Conservation (phyloP, 92 coral and sea anemone species). For the Desmophyllum pertusum region DNA sequence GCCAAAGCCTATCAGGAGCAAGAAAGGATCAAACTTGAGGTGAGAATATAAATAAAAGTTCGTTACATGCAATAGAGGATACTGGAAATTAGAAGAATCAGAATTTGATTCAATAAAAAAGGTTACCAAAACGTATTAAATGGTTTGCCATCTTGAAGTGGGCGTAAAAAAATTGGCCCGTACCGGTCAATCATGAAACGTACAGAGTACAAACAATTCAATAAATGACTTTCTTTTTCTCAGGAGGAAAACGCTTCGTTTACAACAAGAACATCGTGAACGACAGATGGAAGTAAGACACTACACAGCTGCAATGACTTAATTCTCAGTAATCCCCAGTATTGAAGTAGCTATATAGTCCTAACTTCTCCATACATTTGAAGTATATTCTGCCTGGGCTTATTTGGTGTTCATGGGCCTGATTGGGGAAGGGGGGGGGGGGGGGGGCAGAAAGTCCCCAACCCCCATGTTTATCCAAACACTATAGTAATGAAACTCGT, state of each 20-base stretch:
- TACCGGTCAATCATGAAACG: too few relatives aligned
- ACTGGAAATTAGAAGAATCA: background rate
- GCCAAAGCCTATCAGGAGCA: conserved; percentile 38
- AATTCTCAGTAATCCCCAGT: background rate
- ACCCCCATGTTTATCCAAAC: too few relatives aligned
- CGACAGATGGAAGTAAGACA: conserved; percentile 58
- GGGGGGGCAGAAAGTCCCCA: too few relatives aligned
- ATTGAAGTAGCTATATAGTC: background rate
- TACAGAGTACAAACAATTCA: too few relatives aligned
- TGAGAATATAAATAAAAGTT: background rate
- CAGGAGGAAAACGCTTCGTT: conserved; percentile 62
- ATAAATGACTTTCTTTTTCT: background rate
- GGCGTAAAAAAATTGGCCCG: too few relatives aligned
- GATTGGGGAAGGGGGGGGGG: too few relatives aligned
- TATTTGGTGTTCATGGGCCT: too few relatives aligned
- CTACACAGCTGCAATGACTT: background rate
- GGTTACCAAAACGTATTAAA: background rate
- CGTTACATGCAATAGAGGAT: background rate
- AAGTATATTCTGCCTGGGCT: too few relatives aligned
- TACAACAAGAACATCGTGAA: conserved; percentile 53
- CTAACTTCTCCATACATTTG: background rate
- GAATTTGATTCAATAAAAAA: too few relatives aligned
- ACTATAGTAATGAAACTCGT: too few relatives aligned
- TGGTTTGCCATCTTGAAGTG: too few relatives aligned
- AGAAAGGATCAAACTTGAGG: conserved; percentile 26